Base-by-base conservation (phyloP, 1,140 invertebrate species). In the Trypoxylus dichotomus region DNA sequence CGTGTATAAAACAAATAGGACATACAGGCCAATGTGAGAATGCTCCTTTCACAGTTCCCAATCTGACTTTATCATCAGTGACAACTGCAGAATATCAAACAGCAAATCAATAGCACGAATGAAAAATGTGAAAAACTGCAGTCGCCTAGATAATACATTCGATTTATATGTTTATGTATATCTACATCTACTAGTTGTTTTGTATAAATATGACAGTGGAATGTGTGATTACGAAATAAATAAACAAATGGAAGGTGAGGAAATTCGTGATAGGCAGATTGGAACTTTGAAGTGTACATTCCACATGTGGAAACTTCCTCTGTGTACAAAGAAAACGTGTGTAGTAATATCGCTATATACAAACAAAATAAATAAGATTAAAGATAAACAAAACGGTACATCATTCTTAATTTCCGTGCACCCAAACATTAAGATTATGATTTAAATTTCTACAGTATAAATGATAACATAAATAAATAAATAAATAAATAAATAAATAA, bases 1-100 rank as follows among this genome's bases (percentile, higher is more conserved):
- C 15, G 47, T 54, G 19, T 54, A 54, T 54, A 54, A 54, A 54
- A 54, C 15, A 78, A 80, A 81, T 83, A 84, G 84, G 87, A 83
- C 84, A 86, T 89, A 87, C 87, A 89, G 87, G 86, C 86, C 86
- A 87, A 90, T 89, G 89, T 90, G 89, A 90, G 89, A 90, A 90
- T 90, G 90, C 89, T 88, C 89, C 89, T 90, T 89, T 90, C 87
- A 88, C 87, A 89, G 88, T 88, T 88, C 88, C 88, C 88, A 89
- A 89, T 89, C 88, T 89, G 89, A 88, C 86, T 86, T 68, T 29
- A 68, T 68, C 85, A 86, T 75, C 74, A 43, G 41, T n/a, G 74
- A 42, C 74, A 75, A 75, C 74, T 75, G 74, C 74, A 75, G 74
- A 75, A 68, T 75, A 27, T 19, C 15, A 47, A 27, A 74, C 5